phyloP scores from a whole-genome alignment of 2,888 invertebrate genomes.

The Tolmerus cingulatus region DNA sequence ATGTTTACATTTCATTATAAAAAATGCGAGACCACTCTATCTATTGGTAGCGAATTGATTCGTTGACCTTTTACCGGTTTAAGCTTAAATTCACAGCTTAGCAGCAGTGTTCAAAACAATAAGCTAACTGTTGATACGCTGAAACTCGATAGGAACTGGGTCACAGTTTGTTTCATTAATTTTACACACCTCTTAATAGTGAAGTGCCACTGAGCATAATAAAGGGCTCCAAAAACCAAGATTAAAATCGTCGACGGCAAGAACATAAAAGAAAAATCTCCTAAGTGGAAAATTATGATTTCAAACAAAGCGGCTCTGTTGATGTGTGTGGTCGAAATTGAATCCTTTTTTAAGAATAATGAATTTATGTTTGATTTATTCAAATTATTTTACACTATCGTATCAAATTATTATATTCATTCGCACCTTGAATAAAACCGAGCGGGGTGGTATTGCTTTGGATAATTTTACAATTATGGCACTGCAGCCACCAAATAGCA shows the following conservation, averaged over 20 bases:
- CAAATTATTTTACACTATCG: too few relatives aligned
- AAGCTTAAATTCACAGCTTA: not conserved
- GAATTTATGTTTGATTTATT: too few relatives aligned
- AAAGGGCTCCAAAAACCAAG: not conserved
- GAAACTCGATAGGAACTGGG: not conserved
- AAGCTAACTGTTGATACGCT: not conserved
- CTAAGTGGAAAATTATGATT: not conserved
- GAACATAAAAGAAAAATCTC: not conserved
- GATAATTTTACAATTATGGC: too few relatives aligned
- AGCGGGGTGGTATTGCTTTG: too few relatives aligned
- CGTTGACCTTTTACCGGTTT: not conserved
- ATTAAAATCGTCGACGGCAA: not conserved
- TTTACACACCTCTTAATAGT: constrained; percentile 1
- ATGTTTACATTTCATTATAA: not conserved
- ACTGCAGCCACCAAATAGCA: too few relatives aligned
- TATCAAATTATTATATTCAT: too few relatives aligned
- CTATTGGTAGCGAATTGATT: not conserved
- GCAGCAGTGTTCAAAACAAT: not conserved
- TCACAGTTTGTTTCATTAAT: not conserved
- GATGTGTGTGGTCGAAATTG: too few relatives aligned
- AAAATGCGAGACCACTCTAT: not conserved
- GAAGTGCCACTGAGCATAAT: not conserved
- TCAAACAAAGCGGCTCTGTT: not conserved
- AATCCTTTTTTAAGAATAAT: not conserved
- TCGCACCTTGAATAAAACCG: too few relatives aligned